Evolutionary conservation across 2,113 vertebrate species (phyloP).

Genomic region (Pseudopipra pipra): DNA sequence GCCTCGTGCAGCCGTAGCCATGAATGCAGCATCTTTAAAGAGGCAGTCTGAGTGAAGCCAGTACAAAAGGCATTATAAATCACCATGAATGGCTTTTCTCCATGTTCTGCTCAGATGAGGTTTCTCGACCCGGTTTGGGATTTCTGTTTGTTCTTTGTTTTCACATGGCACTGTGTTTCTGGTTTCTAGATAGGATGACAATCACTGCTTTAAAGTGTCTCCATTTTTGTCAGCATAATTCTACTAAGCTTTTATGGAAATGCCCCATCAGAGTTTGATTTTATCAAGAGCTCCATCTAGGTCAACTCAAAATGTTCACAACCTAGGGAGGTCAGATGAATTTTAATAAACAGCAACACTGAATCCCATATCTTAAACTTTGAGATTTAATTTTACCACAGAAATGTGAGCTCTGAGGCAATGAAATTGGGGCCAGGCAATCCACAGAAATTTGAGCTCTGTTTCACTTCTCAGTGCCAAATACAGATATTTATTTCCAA

Average conservation of each 20-base stretch:
- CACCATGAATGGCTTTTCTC: neutral
- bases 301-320: slow-evolving; percentile 13
- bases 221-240: neutral
- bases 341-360: neutral
- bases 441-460: slow-evolving; percentile 36
- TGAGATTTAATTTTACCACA: slow-evolving; percentile 35
- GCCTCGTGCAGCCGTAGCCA: neutral
- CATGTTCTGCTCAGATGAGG: neutral
- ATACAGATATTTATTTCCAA: slow-evolving; percentile 50
- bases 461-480: slow-evolving; percentile 29
- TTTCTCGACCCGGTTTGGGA: neutral
- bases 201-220: neutral
- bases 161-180: neutral
- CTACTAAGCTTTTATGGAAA: neutral
- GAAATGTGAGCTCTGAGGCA: neutral
- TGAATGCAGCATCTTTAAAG: neutral
- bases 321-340: neutral
- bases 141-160: neutral
- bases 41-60: neutral
- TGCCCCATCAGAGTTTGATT: neutral
- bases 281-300: neutral
- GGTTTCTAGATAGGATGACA: neutral
- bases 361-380: slow-evolving; percentile 11
- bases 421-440: neutral
- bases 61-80: neutral